phyloP scores from a whole-genome alignment of 2,113 vertebrate genomes.

The Dromiciops gliroides region DNA sequence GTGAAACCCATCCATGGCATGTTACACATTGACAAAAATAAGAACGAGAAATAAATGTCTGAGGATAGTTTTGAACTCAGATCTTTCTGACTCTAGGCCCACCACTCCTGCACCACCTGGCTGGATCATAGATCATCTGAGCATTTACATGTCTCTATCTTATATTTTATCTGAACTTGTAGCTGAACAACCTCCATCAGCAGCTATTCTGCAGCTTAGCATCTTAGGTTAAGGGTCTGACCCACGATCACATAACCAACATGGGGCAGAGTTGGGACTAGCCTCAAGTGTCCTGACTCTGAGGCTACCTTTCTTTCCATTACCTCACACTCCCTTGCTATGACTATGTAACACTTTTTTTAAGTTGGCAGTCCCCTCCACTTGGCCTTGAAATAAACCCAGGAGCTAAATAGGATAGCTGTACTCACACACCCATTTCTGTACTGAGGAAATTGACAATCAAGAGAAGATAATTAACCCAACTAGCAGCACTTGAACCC shows the following conservation, averaged over 20 bases:
- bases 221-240: neutral
- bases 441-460: neutral
- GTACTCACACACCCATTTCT: neutral
- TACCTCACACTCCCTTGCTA: neutral
- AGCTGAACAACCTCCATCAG: too few relatives aligned
- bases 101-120: neutral
- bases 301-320: neutral
- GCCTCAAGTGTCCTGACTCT: neutral
- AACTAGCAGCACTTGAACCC: neutral
- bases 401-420: neutral
- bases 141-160: neutral
- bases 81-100: neutral
- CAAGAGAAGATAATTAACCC: neutral
- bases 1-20: neutral
- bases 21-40: neutral
- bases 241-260: neutral
- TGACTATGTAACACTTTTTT: neutral
- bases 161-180: neutral
- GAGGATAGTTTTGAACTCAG: neutral
- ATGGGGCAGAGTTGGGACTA: neutral
- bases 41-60: neutral
- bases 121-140: neutral
- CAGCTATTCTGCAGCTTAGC: neutral
- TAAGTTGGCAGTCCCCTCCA: neutral
- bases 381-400: neutral